phyloP scores from a whole-genome alignment of 2,888 invertebrate genomes.

The Mythimna vitellina region DNA sequence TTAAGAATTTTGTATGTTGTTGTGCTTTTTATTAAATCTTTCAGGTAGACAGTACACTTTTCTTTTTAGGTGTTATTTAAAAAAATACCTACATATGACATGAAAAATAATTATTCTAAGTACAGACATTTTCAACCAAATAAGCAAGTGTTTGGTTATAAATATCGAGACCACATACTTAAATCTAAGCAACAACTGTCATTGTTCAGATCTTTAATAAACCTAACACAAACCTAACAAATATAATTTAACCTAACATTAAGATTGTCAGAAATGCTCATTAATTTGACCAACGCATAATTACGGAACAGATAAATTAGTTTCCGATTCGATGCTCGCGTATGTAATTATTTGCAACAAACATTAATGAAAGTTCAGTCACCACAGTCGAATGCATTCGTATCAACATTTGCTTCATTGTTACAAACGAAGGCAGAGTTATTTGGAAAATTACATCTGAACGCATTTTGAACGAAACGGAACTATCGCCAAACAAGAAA shows the following conservation, averaged over 20 bases:
- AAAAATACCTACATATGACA: no score
- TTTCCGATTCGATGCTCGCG: constrained; percentile 27
- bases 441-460: background rate
- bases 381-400: background rate
- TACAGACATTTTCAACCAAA: background rate
- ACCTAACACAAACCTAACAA: no score
- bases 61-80: background rate
- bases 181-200: background rate
- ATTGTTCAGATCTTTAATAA: background rate
- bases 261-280: constrained; percentile 7
- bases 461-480: no score
- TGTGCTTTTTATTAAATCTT: background rate
- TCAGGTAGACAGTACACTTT: background rate
- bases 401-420: constrained; percentile 12
- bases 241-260: constrained; percentile 3
- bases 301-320: constrained; percentile 34
- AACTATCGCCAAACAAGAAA: background rate
- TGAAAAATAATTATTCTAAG: no score
- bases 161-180: background rate
- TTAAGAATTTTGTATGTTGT: background rate
- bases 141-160: background rate
- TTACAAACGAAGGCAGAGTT: background rate
- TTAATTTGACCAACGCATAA: constrained; percentile 17
- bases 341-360: constrained; percentile 39
- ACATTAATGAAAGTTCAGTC: constrained; percentile 14